Conservation (phyloP, 2,797 vertebrate genomes). For the Rhinophrynus dorsalis region DNA sequence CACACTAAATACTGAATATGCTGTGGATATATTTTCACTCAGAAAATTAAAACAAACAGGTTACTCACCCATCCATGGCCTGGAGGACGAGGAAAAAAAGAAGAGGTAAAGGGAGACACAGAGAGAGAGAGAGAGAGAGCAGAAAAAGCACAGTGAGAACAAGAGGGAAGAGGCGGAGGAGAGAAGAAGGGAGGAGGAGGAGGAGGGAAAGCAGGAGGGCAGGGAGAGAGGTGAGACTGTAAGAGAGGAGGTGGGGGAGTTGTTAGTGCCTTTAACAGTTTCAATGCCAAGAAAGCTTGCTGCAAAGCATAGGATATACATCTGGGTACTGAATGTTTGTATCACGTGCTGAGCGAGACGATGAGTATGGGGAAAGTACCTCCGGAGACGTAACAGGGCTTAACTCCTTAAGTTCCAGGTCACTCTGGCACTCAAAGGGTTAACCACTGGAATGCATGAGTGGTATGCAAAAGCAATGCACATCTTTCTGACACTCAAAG, state of each 20-base stretch:
- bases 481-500: no score
- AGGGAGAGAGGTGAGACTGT: conserved; percentile 42
- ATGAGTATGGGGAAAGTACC: no score
- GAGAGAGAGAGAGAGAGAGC: neutral
- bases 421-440: no score
- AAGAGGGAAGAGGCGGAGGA: conserved; percentile 33
- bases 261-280: conserved; percentile 36
- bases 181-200: conserved; percentile 39
- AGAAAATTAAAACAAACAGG: neutral
- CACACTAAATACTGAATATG: neutral
- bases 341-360: no score
- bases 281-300: conserved; percentile 18
- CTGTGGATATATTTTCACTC: neutral
- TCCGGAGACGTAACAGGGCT: no score
- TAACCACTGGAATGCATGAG: no score
- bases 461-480: no score
- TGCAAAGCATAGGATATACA: neutral
- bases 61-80: conserved; percentile 47
- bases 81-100: conserved; percentile 14
- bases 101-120: conserved; percentile 12
- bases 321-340: no score
- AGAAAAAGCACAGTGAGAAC: conserved; percentile 21
- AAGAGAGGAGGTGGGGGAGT: conserved; percentile 38
- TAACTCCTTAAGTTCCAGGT: no score
- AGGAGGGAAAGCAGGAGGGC: neutral